These are phyloP conservation scores for Rallus limicola DNA, from an alignment of 2,113 vertebrate genomes.

Conservation along the genomic window DNA sequence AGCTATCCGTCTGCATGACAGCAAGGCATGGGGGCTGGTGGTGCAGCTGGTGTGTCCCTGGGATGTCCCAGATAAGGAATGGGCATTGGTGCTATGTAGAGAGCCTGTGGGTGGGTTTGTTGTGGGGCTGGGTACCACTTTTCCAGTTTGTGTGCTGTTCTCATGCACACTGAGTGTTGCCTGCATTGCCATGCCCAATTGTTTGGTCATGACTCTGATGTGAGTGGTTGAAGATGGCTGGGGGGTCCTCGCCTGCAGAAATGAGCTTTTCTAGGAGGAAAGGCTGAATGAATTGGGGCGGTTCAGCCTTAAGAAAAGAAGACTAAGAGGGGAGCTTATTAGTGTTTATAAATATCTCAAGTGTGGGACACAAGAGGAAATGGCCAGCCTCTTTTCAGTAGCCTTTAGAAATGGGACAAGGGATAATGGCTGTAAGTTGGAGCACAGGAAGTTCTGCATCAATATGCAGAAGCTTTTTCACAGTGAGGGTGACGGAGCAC, in stretches of 20 bases:
- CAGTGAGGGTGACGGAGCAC: no score
- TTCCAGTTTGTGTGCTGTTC: fast-evolving
- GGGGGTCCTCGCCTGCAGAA: not conserved
- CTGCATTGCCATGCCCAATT: fast-evolving
- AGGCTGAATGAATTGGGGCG: no score
- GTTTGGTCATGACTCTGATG: fast-evolving
- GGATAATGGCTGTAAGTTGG: no score
- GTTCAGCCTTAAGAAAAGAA: no score
- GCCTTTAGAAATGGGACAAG: no score
- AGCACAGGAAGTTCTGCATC: no score
- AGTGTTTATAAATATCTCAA: no score
- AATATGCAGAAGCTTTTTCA: no score
- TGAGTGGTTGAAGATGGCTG: fast-evolving
- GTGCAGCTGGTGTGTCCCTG: fast-evolving
- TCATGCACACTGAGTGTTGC: fast-evolving
- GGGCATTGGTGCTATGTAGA: not conserved
- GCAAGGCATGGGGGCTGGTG: fast-evolving
- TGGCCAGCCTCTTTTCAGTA: no score
- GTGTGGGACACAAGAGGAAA: no score
- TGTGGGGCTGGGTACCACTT: not conserved
- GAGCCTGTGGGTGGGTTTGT: fast-evolving
- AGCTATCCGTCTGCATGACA: not conserved
- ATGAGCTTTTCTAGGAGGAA: no score
- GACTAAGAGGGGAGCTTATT: no score
- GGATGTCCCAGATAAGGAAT: not conserved